Base-by-base conservation (phyloP, 2,888 invertebrate genomes). In the Cantharis flavilabris region DNA sequence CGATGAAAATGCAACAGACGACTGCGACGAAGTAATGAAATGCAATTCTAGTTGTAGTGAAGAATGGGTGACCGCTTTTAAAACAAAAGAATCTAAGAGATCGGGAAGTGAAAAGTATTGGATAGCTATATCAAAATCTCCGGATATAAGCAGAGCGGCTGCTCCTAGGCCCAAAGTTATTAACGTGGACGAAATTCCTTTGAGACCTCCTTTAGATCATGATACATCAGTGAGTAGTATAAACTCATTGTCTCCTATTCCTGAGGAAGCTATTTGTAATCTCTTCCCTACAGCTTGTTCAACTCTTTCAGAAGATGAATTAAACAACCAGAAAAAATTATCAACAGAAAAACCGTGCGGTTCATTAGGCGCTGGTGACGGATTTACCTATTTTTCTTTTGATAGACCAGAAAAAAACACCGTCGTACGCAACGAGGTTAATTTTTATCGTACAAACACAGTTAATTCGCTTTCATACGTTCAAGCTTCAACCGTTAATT, bases 111-210 rank as follows among this genome's bases (percentile, higher is more conserved):
- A 87, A 80, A 83, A 83, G n/a, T 87, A 85, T 76, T 88, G 88
- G 88, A 82, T 88, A 69, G 78, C 86, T 0, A 82, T 87, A 69
- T 82, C 83, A 26, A 83, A 82, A 71, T 82, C 83, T 13, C 83
- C 84, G 9, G 71, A 75, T n/a, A 13, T 26, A n/a, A 70, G 74
- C 18, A 62, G 72, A 30, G 14, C 49, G 62, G 28, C 71, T n/a
- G 7, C 70, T 20, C 28, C 67, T 16, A 76, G 67, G 69, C 63
- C 20, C n/a, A 63, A 70, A 72, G 62, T 83, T 49, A 70, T 84
- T 9, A 86, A 88, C 76, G 83, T 87, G 0, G 87, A 88, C 80
- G 87, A 87, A 62, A 87, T 87, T 70, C 87, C 87, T 3, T 81
- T 87, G 30, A 83, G 81, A 73, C 86, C 86, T 18, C 87, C 87